phyloP scores from a whole-genome alignment of 2,888 invertebrate genomes.

The Achlya flavicornis region DNA sequence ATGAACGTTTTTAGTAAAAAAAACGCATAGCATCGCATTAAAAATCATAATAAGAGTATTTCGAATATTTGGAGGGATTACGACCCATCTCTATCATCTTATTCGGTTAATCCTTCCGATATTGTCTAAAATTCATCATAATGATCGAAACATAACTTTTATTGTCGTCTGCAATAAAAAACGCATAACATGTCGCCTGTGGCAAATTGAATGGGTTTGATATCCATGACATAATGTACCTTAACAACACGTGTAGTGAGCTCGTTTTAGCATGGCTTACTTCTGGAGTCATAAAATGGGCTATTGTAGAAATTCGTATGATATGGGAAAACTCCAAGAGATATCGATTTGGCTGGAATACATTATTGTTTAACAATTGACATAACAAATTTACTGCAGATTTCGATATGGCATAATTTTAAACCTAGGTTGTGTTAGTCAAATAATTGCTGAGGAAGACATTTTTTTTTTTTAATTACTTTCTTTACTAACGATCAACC shows the following conservation, averaged over 20 bases:
- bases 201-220: conserved; percentile 73
- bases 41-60: too few species aligned
- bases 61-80: background rate
- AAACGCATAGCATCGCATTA: too few species aligned
- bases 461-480: too few species aligned
- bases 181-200: conserved; percentile 70
- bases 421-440: too few species aligned
- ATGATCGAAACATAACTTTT: conserved; percentile 69
- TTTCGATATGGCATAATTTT: too few species aligned
- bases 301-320: conserved; percentile 35
- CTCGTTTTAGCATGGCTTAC: conserved; percentile 40
- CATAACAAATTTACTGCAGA: too few species aligned
- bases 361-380: too few species aligned
- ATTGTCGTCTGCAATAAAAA: conserved; percentile 76
- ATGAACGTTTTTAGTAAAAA: too few species aligned
- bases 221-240: conserved; percentile 51
- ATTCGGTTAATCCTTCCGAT: conserved; percentile 20
- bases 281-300: conserved; percentile 52
- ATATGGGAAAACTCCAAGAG: background rate
- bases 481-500: too few species aligned
- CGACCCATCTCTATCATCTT: background rate
- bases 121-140: conserved; percentile 51
- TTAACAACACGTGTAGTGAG: conserved; percentile 32
- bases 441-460: too few species aligned
- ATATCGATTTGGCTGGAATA: too few species aligned